phyloP scores from a whole-genome alignment of 2,888 invertebrate genomes.

The Lasioglossum vierecki region DNA sequence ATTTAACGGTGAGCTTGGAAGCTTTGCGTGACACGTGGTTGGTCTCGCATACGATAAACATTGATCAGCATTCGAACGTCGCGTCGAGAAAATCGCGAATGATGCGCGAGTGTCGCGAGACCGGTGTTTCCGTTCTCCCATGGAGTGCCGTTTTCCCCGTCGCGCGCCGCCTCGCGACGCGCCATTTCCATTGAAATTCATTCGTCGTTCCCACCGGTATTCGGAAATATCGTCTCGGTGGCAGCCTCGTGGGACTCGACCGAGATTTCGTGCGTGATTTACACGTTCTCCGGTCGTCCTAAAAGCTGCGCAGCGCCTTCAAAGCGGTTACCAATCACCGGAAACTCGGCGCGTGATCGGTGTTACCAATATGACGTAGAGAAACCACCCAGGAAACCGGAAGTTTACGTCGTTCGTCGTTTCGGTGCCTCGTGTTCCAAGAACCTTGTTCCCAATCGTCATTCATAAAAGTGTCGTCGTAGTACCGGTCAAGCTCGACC shows the following conservation, averaged over 20 bases:
- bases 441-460: conserved; percentile 42
- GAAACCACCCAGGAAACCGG: conserved; percentile 76
- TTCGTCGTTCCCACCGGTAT: conserved; percentile 14
- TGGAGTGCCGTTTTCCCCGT: neutral
- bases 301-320: conserved; percentile 44
- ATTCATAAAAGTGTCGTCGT: conserved; percentile 19
- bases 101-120: neutral
- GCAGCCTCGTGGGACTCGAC: conserved; percentile 15
- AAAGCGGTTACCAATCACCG: conserved; percentile 68
- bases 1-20: neutral
- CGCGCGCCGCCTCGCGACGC: neutral
- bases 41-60: conserved; percentile 71
- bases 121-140: conserved; percentile 4
- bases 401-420: conserved; percentile 61
- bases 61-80: conserved; percentile 66
- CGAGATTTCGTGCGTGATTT: conserved; percentile 48
- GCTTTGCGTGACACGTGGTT: conserved; percentile 64
- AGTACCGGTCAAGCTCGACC: neutral
- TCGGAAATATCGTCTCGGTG: conserved; percentile 31
- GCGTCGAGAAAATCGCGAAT: conserved; percentile 27
- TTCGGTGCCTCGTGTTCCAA: conserved; percentile 56
- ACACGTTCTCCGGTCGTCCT: conserved; percentile 32
- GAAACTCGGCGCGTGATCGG: conserved; percentile 76
- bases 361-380: conserved; percentile 72
- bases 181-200: conserved; percentile 36